Evolutionary conservation across 2,888 invertebrate genomes (phyloP).

Genomic region (Lapara coniferarum): DNA sequence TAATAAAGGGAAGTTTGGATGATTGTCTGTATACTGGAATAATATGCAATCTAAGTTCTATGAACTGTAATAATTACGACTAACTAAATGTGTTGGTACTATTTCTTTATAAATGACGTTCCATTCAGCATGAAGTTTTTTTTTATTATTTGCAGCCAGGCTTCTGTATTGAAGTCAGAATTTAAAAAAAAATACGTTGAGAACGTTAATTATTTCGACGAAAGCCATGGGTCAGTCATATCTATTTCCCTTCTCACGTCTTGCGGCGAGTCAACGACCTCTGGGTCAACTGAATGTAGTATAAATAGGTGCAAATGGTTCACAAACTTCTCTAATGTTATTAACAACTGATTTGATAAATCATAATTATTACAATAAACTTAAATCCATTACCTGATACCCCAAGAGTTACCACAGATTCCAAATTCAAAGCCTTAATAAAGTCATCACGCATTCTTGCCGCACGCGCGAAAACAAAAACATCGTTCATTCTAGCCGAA

Average conservation of each 20-base stretch:
- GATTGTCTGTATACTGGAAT: too few relatives aligned
- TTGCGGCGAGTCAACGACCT: background rate
- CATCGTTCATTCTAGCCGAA: conserved; percentile 45
- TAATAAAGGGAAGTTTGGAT: too few relatives aligned
- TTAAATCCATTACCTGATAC: background rate
- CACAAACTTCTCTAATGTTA: background rate
- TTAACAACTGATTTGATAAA: too few relatives aligned
- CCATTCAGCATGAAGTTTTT: too few relatives aligned
- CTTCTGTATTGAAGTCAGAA: too few relatives aligned
- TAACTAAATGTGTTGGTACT: too few relatives aligned
- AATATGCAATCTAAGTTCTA: too few relatives aligned
- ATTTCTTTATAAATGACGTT: too few relatives aligned
- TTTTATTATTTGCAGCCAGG: too few relatives aligned
- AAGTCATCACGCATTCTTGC: conserved; percentile 42
- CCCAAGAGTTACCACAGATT: background rate
- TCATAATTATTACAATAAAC: background rate
- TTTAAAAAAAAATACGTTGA: too few relatives aligned
- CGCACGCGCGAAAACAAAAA: conserved; percentile 65
- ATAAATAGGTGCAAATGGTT: background rate
- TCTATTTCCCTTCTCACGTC: background rate
- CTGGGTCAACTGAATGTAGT: background rate
- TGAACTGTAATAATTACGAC: too few relatives aligned
- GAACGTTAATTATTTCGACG: too few relatives aligned
- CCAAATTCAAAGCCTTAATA: conserved; percentile 6
- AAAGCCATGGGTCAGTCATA: background rate